Conservation (phyloP, 2,797 vertebrate genomes). For the Chiloscyllium punctatum region DNA sequence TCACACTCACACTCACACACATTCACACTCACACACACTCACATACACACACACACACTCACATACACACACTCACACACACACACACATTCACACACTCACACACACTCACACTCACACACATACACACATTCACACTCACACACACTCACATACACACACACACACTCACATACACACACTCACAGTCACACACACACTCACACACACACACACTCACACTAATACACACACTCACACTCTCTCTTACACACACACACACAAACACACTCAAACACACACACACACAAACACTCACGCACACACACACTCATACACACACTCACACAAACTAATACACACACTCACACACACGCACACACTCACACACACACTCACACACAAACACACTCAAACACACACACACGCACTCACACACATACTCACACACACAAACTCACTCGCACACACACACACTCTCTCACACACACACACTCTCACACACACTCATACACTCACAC, state of each 20-base stretch:
- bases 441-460: neutral
- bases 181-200: neutral
- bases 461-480: neutral
- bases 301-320: neutral
- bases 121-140: no score
- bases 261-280: neutral
- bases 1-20: neutral
- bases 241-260: no score
- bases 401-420: no score
- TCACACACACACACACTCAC: neutral
- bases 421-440: neutral
- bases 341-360: no score
- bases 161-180: neutral
- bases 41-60: neutral
- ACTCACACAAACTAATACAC: neutral
- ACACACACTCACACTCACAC: no score
- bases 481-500: neutral
- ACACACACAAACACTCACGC: neutral
- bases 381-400: neutral
- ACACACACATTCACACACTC: neutral
- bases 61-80: neutral
- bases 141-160: neutral
- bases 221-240: neutral
- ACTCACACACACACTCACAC: neutral
- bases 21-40: no score